Evolutionary conservation across 2,888 invertebrate species (phyloP).

Genomic region (Automeris io): DNA sequence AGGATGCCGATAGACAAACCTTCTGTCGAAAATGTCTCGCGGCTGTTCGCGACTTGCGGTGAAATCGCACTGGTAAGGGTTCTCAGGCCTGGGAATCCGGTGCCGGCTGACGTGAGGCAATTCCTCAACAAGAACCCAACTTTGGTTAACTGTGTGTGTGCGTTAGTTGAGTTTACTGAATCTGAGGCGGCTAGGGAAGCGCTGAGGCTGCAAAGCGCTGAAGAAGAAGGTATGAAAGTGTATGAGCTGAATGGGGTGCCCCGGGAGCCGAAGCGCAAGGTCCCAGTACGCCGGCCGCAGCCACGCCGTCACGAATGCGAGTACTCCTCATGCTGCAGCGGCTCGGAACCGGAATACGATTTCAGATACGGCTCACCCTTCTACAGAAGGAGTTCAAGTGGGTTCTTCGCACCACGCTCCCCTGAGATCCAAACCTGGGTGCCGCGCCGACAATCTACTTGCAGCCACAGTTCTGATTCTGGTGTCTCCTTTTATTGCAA

Average conservation of each 20-base stretch:
- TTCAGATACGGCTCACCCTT: slow-evolving; percentile 63
- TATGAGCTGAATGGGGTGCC: slow-evolving; percentile 85
- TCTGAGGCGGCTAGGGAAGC: slow-evolving; percentile 92
- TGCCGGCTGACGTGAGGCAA: slow-evolving; percentile 93
- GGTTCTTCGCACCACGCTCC: slow-evolving; percentile 64
- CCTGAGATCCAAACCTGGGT: slow-evolving; percentile 80
- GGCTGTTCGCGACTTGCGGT: slow-evolving; percentile 91
- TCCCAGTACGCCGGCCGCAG: slow-evolving; percentile 77
- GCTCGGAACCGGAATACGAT: slow-evolving; percentile 69
- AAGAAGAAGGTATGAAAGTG: slow-evolving; percentile 81
- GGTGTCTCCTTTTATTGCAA: slow-evolving; percentile 73
- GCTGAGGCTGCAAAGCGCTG: slow-evolving; percentile 78
- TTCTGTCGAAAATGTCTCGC: slow-evolving; percentile 93
- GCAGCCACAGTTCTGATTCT: slow-evolving; percentile 79
- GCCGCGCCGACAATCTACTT: slow-evolving; percentile 79
- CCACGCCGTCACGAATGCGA: slow-evolving; percentile 81
- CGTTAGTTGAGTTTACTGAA: slow-evolving; percentile 93
- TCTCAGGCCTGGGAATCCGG: slow-evolving; percentile 90
- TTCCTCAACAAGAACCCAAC: slow-evolving; percentile 94
- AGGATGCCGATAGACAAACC: slow-evolving; percentile 90
- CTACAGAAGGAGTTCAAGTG: slow-evolving; percentile 63
- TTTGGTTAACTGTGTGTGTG: slow-evolving; percentile 90
- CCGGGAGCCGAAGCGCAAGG: slow-evolving; percentile 86
- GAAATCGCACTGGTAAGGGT: slow-evolving; percentile 93
- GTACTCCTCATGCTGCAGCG: slow-evolving; percentile 74